phyloP scores from a whole-genome alignment of 2,113 vertebrate genomes.

The Geococcyx californianus region DNA sequence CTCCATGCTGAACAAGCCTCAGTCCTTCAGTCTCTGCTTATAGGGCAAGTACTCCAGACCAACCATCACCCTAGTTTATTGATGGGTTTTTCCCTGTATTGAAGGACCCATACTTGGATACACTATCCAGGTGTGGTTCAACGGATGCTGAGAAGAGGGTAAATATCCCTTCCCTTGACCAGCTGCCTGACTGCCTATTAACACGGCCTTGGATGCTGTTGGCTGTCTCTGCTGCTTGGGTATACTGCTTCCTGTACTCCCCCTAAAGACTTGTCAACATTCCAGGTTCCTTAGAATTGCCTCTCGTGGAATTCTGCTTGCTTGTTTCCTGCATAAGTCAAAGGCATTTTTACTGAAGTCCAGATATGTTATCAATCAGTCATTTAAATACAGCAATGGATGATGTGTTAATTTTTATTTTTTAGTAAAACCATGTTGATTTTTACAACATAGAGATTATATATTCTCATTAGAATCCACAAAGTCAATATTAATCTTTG shows the following conservation, averaged over 20 bases:
- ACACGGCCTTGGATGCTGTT: neutral
- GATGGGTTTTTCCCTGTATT: neutral
- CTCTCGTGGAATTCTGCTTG: neutral
- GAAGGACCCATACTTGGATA: neutral
- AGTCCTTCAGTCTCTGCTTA: neutral
- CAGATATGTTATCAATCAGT: neutral
- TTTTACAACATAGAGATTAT: neutral
- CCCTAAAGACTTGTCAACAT: neutral
- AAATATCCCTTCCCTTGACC: neutral
- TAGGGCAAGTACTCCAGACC: neutral
- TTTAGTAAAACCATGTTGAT: neutral
- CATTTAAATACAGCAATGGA: neutral
- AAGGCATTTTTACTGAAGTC: neutral
- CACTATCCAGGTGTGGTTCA: neutral
- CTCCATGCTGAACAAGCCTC: neutral
- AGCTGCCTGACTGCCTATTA: neutral
- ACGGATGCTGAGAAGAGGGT: neutral
- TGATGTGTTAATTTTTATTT: too few species aligned
- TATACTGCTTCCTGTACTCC: neutral
- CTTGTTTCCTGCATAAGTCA: neutral
- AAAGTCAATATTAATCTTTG: neutral
- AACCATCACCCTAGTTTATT: neutral
- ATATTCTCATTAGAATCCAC: neutral
- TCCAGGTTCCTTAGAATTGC: neutral
- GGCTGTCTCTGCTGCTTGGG: neutral